Evolutionary conservation across 2,113 vertebrate genomes (phyloP), one percentile per base, ranked within the genome.

Genomic region (Corvus moneduloides): DNA sequence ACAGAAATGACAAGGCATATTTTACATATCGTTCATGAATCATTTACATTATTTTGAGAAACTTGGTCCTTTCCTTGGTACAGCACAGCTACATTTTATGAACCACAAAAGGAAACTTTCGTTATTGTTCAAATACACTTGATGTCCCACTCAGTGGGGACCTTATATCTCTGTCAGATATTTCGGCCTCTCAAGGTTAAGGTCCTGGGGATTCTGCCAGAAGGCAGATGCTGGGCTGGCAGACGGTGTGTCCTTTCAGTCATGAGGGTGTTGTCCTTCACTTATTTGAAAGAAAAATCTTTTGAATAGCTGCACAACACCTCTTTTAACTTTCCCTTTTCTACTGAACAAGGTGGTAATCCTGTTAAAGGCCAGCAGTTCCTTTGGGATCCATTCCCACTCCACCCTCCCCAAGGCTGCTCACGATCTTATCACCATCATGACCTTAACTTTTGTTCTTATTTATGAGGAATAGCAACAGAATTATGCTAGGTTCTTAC

Each of bases 151-250:
- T 62, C 39, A 64, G 23, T 58, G 49, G 33, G 22, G 33, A 62
- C 37, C 37, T 89, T 85, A 4, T 52, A 2, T 37, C 37, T 77
- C 21, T 58, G 35, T 75, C 22, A 43, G 87, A 33, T 85, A 48
- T 52, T 87, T 74, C 71, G 67, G 43, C 51, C 81, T 88, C 72
- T 96, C 78, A 95, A 90, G 61, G 66, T 83, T 73, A 74, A 89
- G 49, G 39, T 96, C 82, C 86, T 80, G 89, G 67, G 91, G 89
- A 76, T 77, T 85, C 46, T 95, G 87, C 72, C 94, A 96, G 93
- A 96, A 96, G 89, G 84, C 78, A 83, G 95, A 64, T 59, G 84
- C 89, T 90, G 78, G 69, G 74, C 59, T 87, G 74, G 84, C 91
- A 94, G 69, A 66, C 43, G 0, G 63, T 1, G 0, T n/a, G 59